Percentiles rank a stretch among this genome's conserved stretches.
Evolutionary conservation across 2,113 vertebrate genomes (phyloP).

Genomic region (Gopherus evgoodei): DNA sequence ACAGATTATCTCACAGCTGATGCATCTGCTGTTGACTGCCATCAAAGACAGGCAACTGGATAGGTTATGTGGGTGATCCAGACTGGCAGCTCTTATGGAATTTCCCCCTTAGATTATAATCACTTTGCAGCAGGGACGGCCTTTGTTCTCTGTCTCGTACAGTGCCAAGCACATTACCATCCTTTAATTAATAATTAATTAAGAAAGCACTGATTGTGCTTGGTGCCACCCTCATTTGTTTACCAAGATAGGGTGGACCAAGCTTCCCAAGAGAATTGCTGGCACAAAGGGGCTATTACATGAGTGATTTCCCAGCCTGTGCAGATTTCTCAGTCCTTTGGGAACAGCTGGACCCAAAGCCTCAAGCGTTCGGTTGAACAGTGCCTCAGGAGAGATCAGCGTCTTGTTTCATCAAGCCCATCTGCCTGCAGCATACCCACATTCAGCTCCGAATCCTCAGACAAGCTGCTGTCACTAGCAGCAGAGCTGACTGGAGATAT

Average conservation of each 20-base stretch:
- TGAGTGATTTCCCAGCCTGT: constrained; percentile 45
- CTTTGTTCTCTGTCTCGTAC: background rate
- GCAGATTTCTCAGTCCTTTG: background rate
- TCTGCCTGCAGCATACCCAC: constrained; percentile 45
- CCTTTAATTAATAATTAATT: background rate
- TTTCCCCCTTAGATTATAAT: background rate
- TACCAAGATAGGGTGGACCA: background rate
- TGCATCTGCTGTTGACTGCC: too few relatives aligned
- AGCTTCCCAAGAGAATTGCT: constrained; percentile 7
- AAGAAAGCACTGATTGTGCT: background rate
- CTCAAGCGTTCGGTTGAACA: background rate
- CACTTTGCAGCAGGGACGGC: background rate
- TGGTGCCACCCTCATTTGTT: background rate
- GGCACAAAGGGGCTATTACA: background rate
- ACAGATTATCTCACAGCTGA: too few relatives aligned
- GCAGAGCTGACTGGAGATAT: constrained; percentile 28
- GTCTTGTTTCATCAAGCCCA: constrained; percentile 56
- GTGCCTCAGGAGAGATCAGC: constrained; percentile 54
- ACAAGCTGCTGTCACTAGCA: constrained; percentile 36
- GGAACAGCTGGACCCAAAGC: constrained; percentile 15
- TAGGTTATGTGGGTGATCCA: background rate
- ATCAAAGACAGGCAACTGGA: too few relatives aligned
- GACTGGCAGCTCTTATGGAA: background rate
- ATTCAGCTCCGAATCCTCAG: constrained; percentile 25
- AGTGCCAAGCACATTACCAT: background rate